Evolutionary conservation across 2,888 invertebrate species (phyloP), one percentile per base, ranked within the genome.

Genomic region (Caenorhabditis afra): DNA sequence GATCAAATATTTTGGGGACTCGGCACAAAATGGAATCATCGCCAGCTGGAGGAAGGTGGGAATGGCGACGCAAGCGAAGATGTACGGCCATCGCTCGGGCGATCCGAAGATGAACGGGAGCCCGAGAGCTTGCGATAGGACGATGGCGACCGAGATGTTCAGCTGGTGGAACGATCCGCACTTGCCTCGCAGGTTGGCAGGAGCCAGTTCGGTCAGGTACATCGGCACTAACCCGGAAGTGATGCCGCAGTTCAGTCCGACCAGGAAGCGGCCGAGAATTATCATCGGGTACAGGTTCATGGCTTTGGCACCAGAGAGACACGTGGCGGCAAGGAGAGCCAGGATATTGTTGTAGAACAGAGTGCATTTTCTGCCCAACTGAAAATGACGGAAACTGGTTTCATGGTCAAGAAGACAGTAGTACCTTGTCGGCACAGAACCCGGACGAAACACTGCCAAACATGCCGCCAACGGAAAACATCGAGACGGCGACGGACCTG

Each of bases 181-280:
- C 44, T 95, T 94, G 59, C 96, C 96, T 75, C 95, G 91, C 0
- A 96, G 91, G 59, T 94, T 93, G 0, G 94, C 92, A 0, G 96
- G 96, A 0, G 96, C 94, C 89, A 96, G 95, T 91, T 96, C 96
- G 0, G 95, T 93, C 44, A 96, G 91, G 89, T 96, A 96, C 93
- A 96, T 94, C 0, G 96, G 96, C 0, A 94, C 94, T 0, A 96
- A 91, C 0, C 95, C 95, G 0, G 95, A 95, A 90, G 95, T 95
- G 41, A 78, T 61, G 14, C 77, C 78, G 35, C 78, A 78, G 52
- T 78, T 78, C 1, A 78, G 35, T 0, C 78, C 78, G 29, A 97
- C 96, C 91, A 98, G 94, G 18, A 78, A 78, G 0, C 78, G 66
- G 1, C 78, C 78, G 35, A 78, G 11, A 7, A 78, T 50, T 1